Evolutionary conservation across 2,888 invertebrate species (phyloP), one percentile per base, ranked within the genome.

Genomic region (Mycalesis mineus): DNA sequence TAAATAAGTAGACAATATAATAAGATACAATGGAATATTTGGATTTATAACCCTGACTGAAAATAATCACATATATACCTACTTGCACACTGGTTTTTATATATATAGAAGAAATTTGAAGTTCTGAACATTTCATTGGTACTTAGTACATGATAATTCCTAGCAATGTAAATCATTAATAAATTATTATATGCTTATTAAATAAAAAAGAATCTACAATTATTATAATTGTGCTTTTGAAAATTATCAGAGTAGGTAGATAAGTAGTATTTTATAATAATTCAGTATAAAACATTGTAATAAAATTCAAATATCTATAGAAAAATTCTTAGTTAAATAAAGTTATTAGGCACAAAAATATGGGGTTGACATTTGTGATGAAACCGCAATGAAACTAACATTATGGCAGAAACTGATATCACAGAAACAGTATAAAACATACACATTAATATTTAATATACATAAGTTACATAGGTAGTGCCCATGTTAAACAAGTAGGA

Each of bases 321-420:
- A 55, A 62, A 49, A 50, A 17, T 33, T 47, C 33, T 47, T 31
- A 31, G 11, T 15, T 47, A 33, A 33, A 39, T 15, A 14, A 47
- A 15, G 31, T 52, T 41, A 58, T 57, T 60, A 61, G 64, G 63
- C 62, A 62, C 58, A 61, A 33, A 65, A 55, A 52, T 60, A 56
- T 58, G 63, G 66, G 65, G 65, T 66, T 57, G 49, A 56, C 2
- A 47, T 31, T 33, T 15, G 9, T 15, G 42, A 41, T 51, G 44
- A 62, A 57, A 56, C 45, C 9, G 6, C 11, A 40, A 41, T 51
- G 44, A 62, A 57, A 56, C 45, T 55, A 57, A 53, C 42, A 63
- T 55, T 64, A 67, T 66, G 63, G 65, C 62, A 63, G 58, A 65
- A 66, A 63, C 56, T 60, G 57, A 63, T 61, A 58, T 70, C 71